Evolutionary conservation across 2,888 invertebrate species (phyloP), one percentile per base, ranked within the genome.

Genomic region (Hydraecia micacea): DNA sequence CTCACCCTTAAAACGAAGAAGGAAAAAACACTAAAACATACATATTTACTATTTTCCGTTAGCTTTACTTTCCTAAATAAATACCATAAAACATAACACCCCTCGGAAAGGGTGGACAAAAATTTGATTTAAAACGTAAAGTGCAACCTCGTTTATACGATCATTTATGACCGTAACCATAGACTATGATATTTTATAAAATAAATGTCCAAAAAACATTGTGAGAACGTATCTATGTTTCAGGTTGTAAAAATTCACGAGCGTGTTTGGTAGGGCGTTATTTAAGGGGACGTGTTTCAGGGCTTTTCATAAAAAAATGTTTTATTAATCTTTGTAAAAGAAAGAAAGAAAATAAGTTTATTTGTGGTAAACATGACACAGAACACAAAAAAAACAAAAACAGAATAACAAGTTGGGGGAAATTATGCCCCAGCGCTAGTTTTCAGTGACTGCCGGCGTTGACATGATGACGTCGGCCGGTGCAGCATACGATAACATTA

Each of bases 131-230:
- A 90, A 90, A 90, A 90, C 86, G 85, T 81, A 88, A 91, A 86
- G 89, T 90, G 90, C 85, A 75, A 87, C 85, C 84, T 91, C 93
- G 91, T 94, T 93, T 93, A 94, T 91, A 92, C 90, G 84, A 91
- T 90, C 91, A 89, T 88, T 85, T 84, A 88, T 75, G 88, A 88
- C 88, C 89, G 84, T 80, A 78, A 83, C 86, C 77, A 72, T 83
- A 90, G 89, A 90, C 87, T 87, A 87, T 88, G 86, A 86, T 91
- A n/a, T n/a, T n/a, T n/a, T n/a, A 89, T 90, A 92, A 93, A 93
- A 93, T 93, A 90, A 88, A 87, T 83, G 81, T 85, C 90, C 80
- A 93, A 92, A 93, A 92, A 93, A 93, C 88, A 66, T 42, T 85
- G 83, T 87, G 85, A 73, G 87, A 90, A 87, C 86, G 66, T 77